Evolutionary conservation across 2,797 vertebrate genomes (phyloP).

Genomic region (Coreius guichenoti): DNA sequence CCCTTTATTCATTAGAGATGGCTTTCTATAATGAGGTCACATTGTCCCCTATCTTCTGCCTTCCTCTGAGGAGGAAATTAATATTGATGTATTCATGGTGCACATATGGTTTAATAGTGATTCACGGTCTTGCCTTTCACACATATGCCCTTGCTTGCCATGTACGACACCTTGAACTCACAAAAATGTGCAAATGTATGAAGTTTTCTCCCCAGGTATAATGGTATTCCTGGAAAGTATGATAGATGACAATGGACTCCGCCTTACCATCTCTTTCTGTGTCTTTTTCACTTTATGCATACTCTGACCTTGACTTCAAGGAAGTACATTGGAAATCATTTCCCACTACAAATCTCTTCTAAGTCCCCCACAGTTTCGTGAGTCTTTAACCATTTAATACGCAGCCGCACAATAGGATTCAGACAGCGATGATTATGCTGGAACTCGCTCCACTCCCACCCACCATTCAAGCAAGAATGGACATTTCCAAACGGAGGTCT

Average conservation of each 20-base stretch:
- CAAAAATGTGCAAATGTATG: conserved; percentile 53
- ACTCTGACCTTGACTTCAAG: conserved; percentile 86
- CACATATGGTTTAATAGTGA: conserved; percentile 48
- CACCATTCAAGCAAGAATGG: conserved; percentile 54
- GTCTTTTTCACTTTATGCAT: conserved; percentile 64
- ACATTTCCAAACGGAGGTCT: conserved; percentile 57
- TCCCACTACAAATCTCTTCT: conserved; percentile 71
- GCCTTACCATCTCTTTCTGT: conserved; percentile 17
- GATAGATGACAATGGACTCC: conserved; percentile 49
- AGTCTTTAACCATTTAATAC: conserved; percentile 67
- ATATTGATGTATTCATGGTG: conserved; percentile 49
- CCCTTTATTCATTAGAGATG: conserved; percentile 56
- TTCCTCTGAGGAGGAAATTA: conserved; percentile 47
- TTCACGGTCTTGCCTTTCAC: conserved; percentile 42
- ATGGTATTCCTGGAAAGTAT: conserved; percentile 45
- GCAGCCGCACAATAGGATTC: conserved; percentile 82
- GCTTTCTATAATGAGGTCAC: conserved; percentile 50
- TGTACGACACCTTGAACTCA: not conserved
- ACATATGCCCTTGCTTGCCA: conserved; percentile 41
- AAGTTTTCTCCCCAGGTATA: conserved; percentile 39
- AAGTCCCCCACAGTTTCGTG: conserved; percentile 66
- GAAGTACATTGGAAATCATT: conserved; percentile 78
- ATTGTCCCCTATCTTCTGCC: conserved; percentile 34
- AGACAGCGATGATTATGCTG: conserved; percentile 52
- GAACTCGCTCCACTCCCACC: conserved; percentile 30